phyloP scores from a whole-genome alignment of 2,888 invertebrate genomes.

The Malthinus seriepunctatus region DNA sequence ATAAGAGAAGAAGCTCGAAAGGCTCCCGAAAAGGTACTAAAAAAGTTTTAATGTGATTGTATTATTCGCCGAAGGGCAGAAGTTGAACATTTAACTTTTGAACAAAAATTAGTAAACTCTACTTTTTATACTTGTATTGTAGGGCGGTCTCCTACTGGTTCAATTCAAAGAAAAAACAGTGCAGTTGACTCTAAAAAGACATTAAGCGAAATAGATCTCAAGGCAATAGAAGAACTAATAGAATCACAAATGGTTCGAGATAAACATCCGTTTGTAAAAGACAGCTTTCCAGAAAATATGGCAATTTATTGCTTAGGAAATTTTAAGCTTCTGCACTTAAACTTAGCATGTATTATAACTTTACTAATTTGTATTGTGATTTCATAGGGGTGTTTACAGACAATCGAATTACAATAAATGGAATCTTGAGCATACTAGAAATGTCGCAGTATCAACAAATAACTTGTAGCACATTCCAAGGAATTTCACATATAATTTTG shows the following conservation, averaged over 20 bases:
- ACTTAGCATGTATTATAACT: slow-evolving; percentile 45
- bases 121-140: no score
- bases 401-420: slow-evolving; percentile 39
- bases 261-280: slow-evolving; percentile 46
- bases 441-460: slow-evolving; percentile 41
- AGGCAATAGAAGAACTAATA: slow-evolving; percentile 9
- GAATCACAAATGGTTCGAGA: slow-evolving; percentile 16
- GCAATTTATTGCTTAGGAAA: slow-evolving; percentile 47
- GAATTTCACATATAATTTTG: slow-evolving; percentile 35
- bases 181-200: not conserved
- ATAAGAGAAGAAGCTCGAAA: not conserved
- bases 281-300: slow-evolving; percentile 40
- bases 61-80: no score
- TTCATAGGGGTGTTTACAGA: slow-evolving; percentile 30
- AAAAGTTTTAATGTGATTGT: no score
- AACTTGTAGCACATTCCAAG: slow-evolving; percentile 6
- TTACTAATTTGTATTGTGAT: not conserved
- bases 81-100: no score
- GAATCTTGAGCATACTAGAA: slow-evolving; percentile 33
- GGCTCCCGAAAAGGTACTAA: not conserved
- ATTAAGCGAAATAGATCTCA: not conserved
- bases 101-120: no score
- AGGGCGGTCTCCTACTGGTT: slow-evolving; percentile 2
- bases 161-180: not conserved
- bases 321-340: slow-evolving; percentile 45